Evolutionary conservation across 53 echinoderm and acorn worm species (phyloP).

Genomic region (Echinarachnius parma): DNA sequence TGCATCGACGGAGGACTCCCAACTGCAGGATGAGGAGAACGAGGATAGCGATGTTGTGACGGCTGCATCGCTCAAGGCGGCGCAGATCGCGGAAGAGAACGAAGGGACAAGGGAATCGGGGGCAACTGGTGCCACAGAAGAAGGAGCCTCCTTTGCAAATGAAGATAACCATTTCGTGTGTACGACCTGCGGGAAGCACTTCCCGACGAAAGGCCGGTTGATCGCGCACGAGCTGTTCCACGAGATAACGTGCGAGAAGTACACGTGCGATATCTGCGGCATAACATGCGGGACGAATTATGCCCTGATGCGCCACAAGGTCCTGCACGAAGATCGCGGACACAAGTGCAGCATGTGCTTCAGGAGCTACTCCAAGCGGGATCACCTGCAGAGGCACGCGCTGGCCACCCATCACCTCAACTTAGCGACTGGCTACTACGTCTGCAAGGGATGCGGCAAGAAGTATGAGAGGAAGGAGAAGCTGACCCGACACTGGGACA

Average conservation of each 20-base stretch:
- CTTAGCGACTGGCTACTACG: neutral
- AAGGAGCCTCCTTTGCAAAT: too few species aligned
- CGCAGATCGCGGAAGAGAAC: too few species aligned
- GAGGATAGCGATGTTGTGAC: too few species aligned
- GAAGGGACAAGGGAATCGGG: too few species aligned
- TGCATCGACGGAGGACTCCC: too few species aligned
- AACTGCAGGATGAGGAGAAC: too few species aligned
- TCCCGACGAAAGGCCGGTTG: conserved; percentile 10
- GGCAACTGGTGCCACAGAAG: too few species aligned
- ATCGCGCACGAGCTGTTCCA: conserved; percentile 22
- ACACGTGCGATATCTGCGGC: conserved; percentile 11
- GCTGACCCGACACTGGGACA: neutral
- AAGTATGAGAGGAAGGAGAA: neutral
- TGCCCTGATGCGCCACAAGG: conserved; percentile 13
- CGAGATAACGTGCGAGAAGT: neutral
- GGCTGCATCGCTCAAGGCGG: too few species aligned
- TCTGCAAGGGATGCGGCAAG: conserved; percentile 11
- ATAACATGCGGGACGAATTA: neutral
- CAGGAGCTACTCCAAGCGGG: neutral
- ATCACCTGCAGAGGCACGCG: conserved; percentile 3
- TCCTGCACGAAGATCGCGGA: neutral
- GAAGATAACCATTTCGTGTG: conserved; percentile 27
- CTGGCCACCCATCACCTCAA: neutral
- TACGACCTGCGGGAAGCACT: conserved; percentile 11
- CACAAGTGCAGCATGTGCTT: neutral